Conservation (phyloP, 2,113 vertebrate species). For the Platanista minor region DNA sequence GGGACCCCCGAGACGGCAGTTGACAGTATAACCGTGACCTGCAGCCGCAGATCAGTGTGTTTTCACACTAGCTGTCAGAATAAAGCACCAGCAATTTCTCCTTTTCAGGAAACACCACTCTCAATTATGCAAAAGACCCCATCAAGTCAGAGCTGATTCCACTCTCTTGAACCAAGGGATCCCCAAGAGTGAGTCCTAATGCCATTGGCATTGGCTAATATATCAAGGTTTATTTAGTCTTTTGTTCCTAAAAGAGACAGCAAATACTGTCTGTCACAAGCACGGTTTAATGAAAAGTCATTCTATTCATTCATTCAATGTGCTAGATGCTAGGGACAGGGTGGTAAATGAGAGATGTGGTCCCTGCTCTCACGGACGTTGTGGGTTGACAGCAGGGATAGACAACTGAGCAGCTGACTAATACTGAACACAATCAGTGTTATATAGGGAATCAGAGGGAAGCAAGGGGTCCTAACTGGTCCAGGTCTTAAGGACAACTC, state of each 20-base stretch:
- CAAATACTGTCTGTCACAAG: background rate
- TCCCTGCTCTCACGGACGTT: background rate
- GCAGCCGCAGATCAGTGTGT: background rate
- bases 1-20: background rate
- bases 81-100: background rate
- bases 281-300: background rate
- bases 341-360: background rate
- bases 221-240: background rate
- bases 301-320: background rate
- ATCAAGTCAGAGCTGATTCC: background rate
- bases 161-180: background rate
- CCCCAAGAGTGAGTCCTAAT: background rate
- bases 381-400: background rate
- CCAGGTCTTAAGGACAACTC: accelerated
- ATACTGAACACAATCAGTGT: background rate
- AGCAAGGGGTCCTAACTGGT: background rate
- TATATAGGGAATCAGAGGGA: background rate
- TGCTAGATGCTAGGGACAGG: background rate
- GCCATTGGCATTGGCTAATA: background rate
- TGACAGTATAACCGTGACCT: background rate
- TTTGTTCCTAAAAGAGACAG: background rate
- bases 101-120: background rate
- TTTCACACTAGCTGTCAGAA: background rate
- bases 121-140: background rate
- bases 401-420: background rate